Evolutionary conservation across 2,888 invertebrate species (phyloP), one percentile per base, ranked within the genome.

Genomic region (Linyphia triangularis): DNA sequence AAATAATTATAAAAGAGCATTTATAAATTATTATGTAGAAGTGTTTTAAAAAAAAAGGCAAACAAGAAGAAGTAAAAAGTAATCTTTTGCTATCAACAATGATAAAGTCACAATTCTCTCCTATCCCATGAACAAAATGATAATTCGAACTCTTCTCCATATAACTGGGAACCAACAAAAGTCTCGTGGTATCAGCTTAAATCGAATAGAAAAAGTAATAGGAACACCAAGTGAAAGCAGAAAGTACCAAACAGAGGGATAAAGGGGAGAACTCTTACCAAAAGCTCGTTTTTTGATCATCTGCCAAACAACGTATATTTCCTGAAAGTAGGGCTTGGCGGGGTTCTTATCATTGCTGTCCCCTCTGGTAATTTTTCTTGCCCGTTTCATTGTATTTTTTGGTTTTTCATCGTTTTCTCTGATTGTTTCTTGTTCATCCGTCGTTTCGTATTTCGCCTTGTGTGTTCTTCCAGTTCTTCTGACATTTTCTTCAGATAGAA

Each of bases 81-180:
- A 16, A 51, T 51, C 16, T n/a, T n/a, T 16, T 13, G 51, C 13
- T 51, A 10, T 33, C 67, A 67, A 33, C 33, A 26, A 33, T 33
- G 67, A 67, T 67, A 33, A 33, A 67, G n/a, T n/a, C 26, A 26
- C 63, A 67, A 24, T 28, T 63, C 67, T 16, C 30, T 5, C 67
- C 51, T 22, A 22, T 43, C 22, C 51, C n/a, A 30, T 6, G 26
- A 28, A 2, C 19, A 19, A 30, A 26, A 81, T 57, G 59, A 81
- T 70, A 70, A 81, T 81, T 81, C 81, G 37, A 24, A 37, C 33
- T 30, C 33, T 37, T 70, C 22, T 81, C 10, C 43, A 63, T 22
- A 83, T 65, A 81, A 65, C 79, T 51, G 13, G 43, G 30, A 59
- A 51, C 72, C 70, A 79, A 85, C 85, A 85, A 85, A 85, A 78